phyloP scores from a whole-genome alignment of 1,140 invertebrate genomes.

The Saccostrea cuccullata region DNA sequence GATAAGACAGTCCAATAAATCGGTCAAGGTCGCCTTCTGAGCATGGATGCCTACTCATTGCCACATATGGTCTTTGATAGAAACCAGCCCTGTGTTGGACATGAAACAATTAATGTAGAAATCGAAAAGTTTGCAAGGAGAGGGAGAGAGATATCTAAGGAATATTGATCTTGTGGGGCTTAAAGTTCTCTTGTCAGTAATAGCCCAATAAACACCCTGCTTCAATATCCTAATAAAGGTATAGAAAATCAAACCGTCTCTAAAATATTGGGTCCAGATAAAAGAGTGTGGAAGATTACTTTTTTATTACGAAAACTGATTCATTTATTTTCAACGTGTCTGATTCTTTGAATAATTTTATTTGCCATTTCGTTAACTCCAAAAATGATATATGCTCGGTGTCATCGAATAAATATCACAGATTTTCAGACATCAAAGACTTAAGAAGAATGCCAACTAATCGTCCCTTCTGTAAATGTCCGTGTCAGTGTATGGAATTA shows the following conservation, averaged over 20 bases:
- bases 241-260: conserved; percentile 28
- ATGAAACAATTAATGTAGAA: conserved; percentile 32
- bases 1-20: neutral
- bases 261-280: conserved; percentile 31
- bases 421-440: conserved; percentile 30
- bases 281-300: conserved; percentile 6
- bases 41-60: neutral
- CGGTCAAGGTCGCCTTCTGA: neutral
- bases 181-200: conserved; percentile 15
- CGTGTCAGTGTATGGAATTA: conserved; percentile 23
- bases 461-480: conserved; percentile 3
- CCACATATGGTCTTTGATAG: conserved; percentile 33
- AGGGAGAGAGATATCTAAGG: conserved; percentile 16
- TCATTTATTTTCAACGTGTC: conserved; percentile 29
- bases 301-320: conserved; percentile 25
- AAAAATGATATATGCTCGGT: conserved; percentile 13
- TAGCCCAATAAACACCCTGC: conserved; percentile 31
- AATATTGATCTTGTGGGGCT: conserved; percentile 20
- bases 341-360: conserved; percentile 35
- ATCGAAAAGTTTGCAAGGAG: conserved; percentile 21
- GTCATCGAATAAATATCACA: conserved; percentile 10
- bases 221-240: conserved; percentile 29
- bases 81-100: conserved; percentile 1
- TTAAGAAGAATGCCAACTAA: conserved; percentile 6
- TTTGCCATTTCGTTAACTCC: conserved; percentile 37